Evolutionary conservation across 2,797 vertebrate genomes (phyloP).

Genomic region (Sebastolobus alascanus): DNA sequence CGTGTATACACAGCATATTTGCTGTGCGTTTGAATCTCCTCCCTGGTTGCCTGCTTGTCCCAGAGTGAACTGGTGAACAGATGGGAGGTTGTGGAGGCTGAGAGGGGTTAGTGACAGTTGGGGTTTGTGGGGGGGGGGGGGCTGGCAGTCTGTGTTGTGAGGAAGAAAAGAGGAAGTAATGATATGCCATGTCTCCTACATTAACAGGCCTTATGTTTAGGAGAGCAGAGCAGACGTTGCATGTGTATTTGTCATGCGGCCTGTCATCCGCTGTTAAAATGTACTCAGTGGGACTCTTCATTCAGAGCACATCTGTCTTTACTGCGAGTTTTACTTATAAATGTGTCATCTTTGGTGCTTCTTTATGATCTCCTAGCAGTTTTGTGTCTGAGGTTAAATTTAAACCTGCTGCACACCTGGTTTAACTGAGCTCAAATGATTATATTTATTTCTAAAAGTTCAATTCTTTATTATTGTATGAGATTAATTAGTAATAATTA

Average conservation of each 20-base stretch:
- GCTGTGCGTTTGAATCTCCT: conserved; percentile 31
- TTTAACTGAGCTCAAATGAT: not conserved
- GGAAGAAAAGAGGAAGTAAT: conserved; percentile 47
- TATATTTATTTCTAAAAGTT: not conserved
- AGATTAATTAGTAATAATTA: too few relatives aligned
- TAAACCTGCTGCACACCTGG: not conserved
- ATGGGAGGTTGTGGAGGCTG: conserved; percentile 68
- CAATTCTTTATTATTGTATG: not conserved
- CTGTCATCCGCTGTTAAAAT: conserved; percentile 55
- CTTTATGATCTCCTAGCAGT: not conserved
- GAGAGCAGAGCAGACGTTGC: conserved; percentile 57
- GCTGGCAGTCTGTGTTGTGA: conserved; percentile 28
- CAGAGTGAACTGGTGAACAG: conserved; percentile 65
- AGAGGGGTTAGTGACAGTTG: conserved; percentile 50
- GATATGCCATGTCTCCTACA: conserved; percentile 57
- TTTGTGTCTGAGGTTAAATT: not conserved
- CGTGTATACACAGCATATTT: conserved; percentile 28
- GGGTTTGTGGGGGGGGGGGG: not conserved
- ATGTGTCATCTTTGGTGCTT: not conserved
- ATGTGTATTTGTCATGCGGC: conserved; percentile 53
- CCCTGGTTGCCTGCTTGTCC: conserved; percentile 33
- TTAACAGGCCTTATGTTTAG: conserved; percentile 66
- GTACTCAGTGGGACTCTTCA: conserved; percentile 16
- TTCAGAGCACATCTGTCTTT: conserved; percentile 30
- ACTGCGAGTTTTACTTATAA: not conserved